Conservation (phyloP, 2,113 vertebrate genomes). For the Megaceryle torquata region DNA sequence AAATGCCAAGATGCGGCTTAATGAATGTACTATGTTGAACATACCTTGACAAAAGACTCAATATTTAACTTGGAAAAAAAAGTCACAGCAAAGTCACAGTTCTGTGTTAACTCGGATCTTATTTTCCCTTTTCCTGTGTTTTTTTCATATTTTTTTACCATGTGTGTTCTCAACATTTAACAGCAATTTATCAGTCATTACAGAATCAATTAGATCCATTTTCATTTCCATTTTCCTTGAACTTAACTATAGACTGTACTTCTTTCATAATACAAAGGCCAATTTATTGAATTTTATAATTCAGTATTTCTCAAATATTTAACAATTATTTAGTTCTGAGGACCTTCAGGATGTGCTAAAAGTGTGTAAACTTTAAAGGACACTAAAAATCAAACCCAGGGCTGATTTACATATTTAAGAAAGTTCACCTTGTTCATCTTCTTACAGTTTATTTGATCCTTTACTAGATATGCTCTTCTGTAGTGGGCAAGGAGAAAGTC, state of each 20-base stretch:
- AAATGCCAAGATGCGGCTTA: conserved; percentile 15
- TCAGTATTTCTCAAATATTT: neutral
- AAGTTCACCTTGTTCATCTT: neutral
- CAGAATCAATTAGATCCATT: neutral
- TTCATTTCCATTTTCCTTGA: neutral
- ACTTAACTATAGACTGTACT: neutral
- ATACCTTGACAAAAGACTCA: conserved; percentile 5
- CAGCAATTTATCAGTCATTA: neutral
- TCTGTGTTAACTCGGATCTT: neutral
- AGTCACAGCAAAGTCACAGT: neutral
- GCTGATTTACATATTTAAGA: neutral
- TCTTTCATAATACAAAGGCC: neutral
- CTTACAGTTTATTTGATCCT: neutral
- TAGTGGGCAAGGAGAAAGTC: neutral
- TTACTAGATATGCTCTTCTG: neutral
- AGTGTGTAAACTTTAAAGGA: neutral
- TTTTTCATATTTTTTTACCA: neutral
- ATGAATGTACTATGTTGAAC: neutral
- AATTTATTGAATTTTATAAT: neutral
- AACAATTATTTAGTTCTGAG: neutral
- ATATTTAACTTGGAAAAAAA: neutral
- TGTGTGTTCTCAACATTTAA: neutral
- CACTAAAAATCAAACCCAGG: neutral
- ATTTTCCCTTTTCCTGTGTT: neutral
- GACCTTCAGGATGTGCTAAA: neutral